Base-by-base conservation (phyloP, 2,888 invertebrate species). In the Eudasyphora cyanicolor region DNA sequence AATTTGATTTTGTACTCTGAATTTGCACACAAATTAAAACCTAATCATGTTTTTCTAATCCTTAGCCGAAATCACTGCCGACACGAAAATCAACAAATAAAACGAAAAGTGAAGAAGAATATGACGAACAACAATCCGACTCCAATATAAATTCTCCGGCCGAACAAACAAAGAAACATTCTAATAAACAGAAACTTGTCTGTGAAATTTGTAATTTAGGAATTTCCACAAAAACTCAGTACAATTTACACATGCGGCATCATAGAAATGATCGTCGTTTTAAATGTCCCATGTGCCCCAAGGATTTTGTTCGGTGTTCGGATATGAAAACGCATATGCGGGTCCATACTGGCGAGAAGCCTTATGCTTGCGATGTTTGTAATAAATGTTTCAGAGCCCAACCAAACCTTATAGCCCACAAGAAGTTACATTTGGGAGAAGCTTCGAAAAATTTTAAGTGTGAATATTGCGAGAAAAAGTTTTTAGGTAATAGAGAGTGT, bases 291-390 rank as follows among this genome's bases (percentile, higher is more conserved):
- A 86, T 88, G 32, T 91, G 91, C 49, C 87, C 88, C 27, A 91
- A 91, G 29, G 91, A 89, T 2, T 91, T 91, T 75, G 91, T 91
- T 14, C 91, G 91, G 21, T 89, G 89, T 83, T 88, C 91, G 2
- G 91, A 91, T 84, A 81, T 91, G 73, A 88, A 91, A 73, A 91
- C 90, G 1, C 91, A 91, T 54, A 84, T 88, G 29, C 89, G 91
- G 12, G 87, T 91, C 6, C 91, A 91, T 35, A 90, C 91, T 8
- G 91, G 91, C 7, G 91, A 91, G 80, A 90, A 91, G 45, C 91
- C 91, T 5, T 91, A 86, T 78, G 86, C 86, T 38, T 91, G 91
- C 70, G 91, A 91, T 42, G 83, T 90, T 2, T 91, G 91, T 80
- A 86, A 88, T 81, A 89, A 89, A 80, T 86, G 89, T 2, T 91